A percentile compares a stretch with the other conserved stretches of the same genome.
These are phyloP conservation scores for Gorilla gorilla DNA, from an alignment of 2,113 vertebrate species.

Conservation along the genomic window DNA sequence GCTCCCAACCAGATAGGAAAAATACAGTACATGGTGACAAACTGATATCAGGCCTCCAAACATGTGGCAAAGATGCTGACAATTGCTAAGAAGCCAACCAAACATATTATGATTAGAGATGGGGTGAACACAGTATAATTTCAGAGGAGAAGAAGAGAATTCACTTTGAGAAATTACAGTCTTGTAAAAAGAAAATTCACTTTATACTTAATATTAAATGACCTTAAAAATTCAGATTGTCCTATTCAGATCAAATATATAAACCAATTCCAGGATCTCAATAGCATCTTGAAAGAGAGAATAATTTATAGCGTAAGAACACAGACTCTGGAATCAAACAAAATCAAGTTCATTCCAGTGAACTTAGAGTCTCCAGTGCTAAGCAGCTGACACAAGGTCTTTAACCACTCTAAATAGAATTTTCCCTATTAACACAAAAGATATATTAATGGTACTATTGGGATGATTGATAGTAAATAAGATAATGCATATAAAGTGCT, in stretches of 20 bases:
- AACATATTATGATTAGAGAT: constrained; percentile 29
- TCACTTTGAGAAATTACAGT: background rate
- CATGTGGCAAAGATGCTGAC: constrained; percentile 69
- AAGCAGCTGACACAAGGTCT: background rate
- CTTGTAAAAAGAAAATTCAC: background rate
- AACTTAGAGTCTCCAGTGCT: background rate
- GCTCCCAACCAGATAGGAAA: constrained; percentile 38
- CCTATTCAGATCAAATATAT: background rate
- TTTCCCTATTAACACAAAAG: background rate
- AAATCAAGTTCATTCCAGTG: background rate
- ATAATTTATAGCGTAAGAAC: background rate
- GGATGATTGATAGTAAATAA: constrained; percentile 4
- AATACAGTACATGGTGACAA: constrained; percentile 50
- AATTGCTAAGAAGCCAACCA: constrained; percentile 36
- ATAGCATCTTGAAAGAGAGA: background rate
- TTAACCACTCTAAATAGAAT: background rate
- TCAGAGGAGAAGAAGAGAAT: background rate
- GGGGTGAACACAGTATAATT: constrained; percentile 8
- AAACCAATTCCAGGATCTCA: background rate
- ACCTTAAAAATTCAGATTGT: background rate
- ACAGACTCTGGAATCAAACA: background rate
- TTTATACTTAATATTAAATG: background rate
- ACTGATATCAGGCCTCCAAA: constrained; percentile 49
- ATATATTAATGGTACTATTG: background rate
- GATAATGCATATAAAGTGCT: background rate